phyloP scores from a whole-genome alignment of 1,140 invertebrate species.

The Lucilia cuprina region DNA sequence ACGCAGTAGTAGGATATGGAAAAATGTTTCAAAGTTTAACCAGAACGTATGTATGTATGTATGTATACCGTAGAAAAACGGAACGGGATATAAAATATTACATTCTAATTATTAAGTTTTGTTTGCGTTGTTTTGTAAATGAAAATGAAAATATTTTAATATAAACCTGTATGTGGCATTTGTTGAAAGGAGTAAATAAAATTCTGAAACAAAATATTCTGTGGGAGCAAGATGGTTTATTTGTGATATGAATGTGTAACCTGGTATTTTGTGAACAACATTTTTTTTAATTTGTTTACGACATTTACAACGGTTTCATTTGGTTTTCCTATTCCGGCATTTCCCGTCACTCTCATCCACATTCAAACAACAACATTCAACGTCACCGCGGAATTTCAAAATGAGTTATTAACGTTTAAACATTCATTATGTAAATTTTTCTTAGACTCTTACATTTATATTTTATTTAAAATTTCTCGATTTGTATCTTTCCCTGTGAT shows the following conservation, averaged over 20 bases:
- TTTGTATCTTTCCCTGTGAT: not conserved
- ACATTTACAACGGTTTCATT: not conserved
- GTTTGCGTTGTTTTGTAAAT: not conserved
- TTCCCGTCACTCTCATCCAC: conserved; percentile 38
- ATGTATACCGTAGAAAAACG: not conserved
- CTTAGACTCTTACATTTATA: no score
- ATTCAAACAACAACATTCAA: conserved; percentile 35
- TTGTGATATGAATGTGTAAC: conserved; percentile 7
- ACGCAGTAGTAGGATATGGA: not conserved
- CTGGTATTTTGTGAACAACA: conserved; percentile 34
- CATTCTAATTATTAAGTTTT: conserved; percentile 34
- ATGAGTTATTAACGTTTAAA: conserved; percentile 61
- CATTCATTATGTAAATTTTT: conserved; percentile 30
- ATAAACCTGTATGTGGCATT: conserved; percentile 24
- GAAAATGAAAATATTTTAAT: conserved; percentile 19
- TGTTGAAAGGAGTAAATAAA: not conserved
- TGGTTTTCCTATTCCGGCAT: not conserved
- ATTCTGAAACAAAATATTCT: not conserved
- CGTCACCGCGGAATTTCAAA: conserved; percentile 55
- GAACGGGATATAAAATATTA: conserved; percentile 21
- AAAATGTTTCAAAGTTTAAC: not conserved
- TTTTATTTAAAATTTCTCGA: not conserved
- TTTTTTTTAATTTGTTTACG: conserved; percentile 39
- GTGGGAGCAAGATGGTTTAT: not conserved
- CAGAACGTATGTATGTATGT: no score